Evolutionary conservation across 2,113 vertebrate species (phyloP), one percentile per base, ranked within the genome.

Genomic region (Lipotes vexillifer): DNA sequence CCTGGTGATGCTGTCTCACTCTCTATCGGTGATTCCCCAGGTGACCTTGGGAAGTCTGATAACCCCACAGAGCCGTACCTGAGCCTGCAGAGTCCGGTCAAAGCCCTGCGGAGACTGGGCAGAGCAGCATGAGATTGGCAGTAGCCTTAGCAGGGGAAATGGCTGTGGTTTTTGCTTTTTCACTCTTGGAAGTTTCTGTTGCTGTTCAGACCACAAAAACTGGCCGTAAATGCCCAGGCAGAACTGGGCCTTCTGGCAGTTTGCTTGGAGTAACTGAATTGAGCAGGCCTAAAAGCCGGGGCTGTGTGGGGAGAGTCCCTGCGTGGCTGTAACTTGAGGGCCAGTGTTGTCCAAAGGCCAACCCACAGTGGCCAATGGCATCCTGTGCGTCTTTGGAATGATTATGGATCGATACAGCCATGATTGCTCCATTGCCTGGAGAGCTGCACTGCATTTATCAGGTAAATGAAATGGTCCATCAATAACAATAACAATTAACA

Each of bases 401-500:
- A 72, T 65, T 68, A 5, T 8, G 36, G 86, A 71, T 77, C 78
- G 0, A 29, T 83, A 57, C 66, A 90, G 15, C 74, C 25, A 33
- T 20, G 49, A 68, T 71, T 57, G 55, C 52, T 86, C 31, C 85
- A 59, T 59, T 5, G 17, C 59, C 72, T 59, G 69, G 63, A 68
- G 77, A 44, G 2, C 59, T 11, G 44, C 0, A 0, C 59, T 71
- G 33, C 68, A 21, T 82, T 93, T 91, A 82, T 74, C 63, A 61
- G 63, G 82, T 61, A 84, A 83, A 97, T 96, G 78, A 95, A 97
- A 96, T 15, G 31, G 90, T 36, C 33, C 36, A 65, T 97, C 88
- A 36, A 96, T 94, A 94, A 90, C 82, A 71, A 21, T 93, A 95
- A 94, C 90, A 59, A 63, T 72, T 81, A 68, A 90, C 59, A 66